Evolutionary conservation across 2,113 vertebrate genomes (phyloP).

Genomic region (Dasyurus viverrinus): DNA sequence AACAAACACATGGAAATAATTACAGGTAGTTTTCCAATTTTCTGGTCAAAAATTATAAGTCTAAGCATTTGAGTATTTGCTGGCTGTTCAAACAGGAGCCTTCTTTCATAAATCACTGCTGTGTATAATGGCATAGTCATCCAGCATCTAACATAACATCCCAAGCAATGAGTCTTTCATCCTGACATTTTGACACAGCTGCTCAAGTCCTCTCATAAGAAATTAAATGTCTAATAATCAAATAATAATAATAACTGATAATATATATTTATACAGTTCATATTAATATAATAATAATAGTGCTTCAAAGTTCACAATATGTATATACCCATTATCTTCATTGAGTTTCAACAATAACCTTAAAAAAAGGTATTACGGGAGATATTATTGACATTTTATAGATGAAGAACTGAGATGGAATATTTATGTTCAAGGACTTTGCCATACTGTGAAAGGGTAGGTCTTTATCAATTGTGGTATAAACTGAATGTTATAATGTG

Average conservation of each 20-base stretch:
- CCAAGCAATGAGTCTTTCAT: neutral
- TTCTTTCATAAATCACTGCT: slow-evolving; percentile 45
- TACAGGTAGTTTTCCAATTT: slow-evolving; percentile 55
- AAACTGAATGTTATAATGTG: neutral
- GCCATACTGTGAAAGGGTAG: neutral
- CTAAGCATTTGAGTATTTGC: slow-evolving; percentile 11
- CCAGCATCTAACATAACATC: slow-evolving; percentile 29
- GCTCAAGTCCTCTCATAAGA: slow-evolving; percentile 12
- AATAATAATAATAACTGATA: neutral
- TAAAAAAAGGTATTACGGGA: neutral
- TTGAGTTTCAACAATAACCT: neutral
- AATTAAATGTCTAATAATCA: neutral
- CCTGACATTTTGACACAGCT: neutral
- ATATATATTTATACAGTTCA: too few relatives aligned
- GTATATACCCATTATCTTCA: neutral
- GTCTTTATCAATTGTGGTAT: slow-evolving; percentile 8
- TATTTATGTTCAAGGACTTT: neutral
- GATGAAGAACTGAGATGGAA: neutral
- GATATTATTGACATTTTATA: neutral
- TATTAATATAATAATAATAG: neutral
- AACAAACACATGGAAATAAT: slow-evolving; percentile 40
- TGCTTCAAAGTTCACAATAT: neutral
- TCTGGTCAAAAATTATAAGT: slow-evolving; percentile 44
- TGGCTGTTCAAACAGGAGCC: neutral
- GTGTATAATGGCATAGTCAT: slow-evolving; percentile 34